phyloP scores from a whole-genome alignment of 92 coral and sea anemone genomes.

The Zoanthus solanderi region DNA sequence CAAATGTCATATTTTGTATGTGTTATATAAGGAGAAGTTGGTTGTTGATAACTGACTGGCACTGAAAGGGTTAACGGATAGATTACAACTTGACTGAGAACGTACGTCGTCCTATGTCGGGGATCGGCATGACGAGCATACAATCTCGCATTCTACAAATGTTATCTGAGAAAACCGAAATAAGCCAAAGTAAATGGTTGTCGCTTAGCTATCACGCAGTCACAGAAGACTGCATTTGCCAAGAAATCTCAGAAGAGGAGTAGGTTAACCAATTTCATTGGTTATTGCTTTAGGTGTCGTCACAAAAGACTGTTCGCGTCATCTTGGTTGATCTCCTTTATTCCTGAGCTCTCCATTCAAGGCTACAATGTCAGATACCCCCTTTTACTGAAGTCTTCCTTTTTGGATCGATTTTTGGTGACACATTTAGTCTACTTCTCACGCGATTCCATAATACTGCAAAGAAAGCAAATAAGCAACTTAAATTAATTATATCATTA shows the following conservation, averaged over 20 bases:
- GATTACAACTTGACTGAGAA: too few species aligned
- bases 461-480: background rate
- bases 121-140: background rate
- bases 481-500: background rate
- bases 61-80: too few species aligned
- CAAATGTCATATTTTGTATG: too few species aligned
- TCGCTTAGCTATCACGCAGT: background rate
- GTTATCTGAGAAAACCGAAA: background rate
- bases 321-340: background rate
- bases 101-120: too few species aligned
- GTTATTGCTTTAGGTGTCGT: background rate
- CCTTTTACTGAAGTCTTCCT: background rate
- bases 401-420: background rate
- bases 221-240: background rate
- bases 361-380: background rate
- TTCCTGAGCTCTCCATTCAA: background rate
- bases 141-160: background rate
- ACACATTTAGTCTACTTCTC: background rate
- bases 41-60: too few species aligned
- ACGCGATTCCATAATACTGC: conserved; percentile 30
- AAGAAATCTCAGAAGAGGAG: background rate
- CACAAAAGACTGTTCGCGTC: background rate
- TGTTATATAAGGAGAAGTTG: too few species aligned
- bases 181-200: background rate
- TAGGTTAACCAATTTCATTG: background rate